These are phyloP conservation scores for Alaudala cheleensis DNA, from an alignment of 2,113 vertebrate genomes.

Conservation along the genomic window DNA sequence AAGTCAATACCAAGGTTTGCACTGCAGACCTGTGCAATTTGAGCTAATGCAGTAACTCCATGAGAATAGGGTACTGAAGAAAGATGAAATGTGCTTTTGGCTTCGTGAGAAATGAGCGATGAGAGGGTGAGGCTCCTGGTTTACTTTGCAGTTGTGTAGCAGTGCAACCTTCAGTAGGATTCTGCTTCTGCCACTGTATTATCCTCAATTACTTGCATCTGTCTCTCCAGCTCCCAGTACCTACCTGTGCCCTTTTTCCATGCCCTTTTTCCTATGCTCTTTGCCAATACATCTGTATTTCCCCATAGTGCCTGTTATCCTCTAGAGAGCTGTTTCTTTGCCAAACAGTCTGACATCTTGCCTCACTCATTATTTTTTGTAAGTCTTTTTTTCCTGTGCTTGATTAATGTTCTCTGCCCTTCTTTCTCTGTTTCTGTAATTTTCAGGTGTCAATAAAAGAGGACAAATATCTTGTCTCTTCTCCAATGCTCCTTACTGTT, in stretches of 20 bases:
- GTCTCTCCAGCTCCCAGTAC: neutral
- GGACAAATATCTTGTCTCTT: neutral
- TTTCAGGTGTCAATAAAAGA: neutral
- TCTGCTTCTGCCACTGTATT: neutral
- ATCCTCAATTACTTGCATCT: neutral
- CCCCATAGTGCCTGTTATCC: neutral
- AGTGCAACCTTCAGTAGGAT: neutral
- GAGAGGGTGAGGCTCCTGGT: neutral
- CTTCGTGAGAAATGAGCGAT: neutral
- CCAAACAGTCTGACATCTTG: neutral
- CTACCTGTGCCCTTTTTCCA: neutral
- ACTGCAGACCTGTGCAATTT: neutral
- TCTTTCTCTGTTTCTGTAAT: neutral
- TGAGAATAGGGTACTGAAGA: neutral
- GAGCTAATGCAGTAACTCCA: neutral
- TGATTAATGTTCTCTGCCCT: neutral
- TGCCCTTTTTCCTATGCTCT: neutral
- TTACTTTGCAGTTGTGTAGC: neutral
- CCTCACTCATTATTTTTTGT: neutral
- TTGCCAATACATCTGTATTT: neutral
- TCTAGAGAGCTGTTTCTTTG: neutral
- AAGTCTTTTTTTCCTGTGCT: neutral
- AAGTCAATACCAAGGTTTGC: neutral
- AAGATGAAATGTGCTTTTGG: neutral
- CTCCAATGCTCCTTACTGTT: neutral